Conservation (phyloP, 2,888 invertebrate genomes). For the Ectobius pallidus region DNA sequence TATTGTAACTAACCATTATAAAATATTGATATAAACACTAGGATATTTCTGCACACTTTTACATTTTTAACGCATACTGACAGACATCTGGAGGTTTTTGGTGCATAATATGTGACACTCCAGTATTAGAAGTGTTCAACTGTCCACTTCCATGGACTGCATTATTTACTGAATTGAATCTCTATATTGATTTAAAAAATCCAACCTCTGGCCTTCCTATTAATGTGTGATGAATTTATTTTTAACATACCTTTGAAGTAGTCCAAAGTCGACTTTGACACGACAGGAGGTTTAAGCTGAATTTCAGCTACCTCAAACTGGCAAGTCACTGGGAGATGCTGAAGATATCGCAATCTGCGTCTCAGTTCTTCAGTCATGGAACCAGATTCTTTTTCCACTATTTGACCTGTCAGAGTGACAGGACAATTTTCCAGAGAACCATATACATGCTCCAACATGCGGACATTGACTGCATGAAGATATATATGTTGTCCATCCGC, state of each 20-base stretch:
- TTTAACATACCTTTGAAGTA: constrained; percentile 70
- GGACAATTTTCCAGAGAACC: constrained; percentile 83
- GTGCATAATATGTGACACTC: too few relatives aligned
- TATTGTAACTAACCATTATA: too few relatives aligned
- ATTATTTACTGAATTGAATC: too few relatives aligned
- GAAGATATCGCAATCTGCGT: constrained; percentile 73
- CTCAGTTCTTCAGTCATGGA: constrained; percentile 85
- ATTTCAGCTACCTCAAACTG: constrained; percentile 91
- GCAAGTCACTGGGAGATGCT: constrained; percentile 89
- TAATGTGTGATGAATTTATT: too few relatives aligned
- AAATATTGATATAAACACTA: too few relatives aligned
- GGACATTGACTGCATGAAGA: constrained; percentile 87
- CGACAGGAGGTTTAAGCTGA: constrained; percentile 72
- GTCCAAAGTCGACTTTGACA: constrained; percentile 70
- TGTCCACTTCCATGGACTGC: too few relatives aligned
- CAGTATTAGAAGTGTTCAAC: too few relatives aligned
- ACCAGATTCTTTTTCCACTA: constrained; percentile 86
- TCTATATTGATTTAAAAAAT: too few relatives aligned
- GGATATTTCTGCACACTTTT: too few relatives aligned
- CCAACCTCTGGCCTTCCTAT: too few relatives aligned
- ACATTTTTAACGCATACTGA: too few relatives aligned
- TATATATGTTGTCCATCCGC: constrained; percentile 92
- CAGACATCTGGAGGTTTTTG: too few relatives aligned
- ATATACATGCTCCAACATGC: constrained; percentile 86
- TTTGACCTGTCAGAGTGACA: constrained; percentile 70